Conservation (phyloP, 2,113 vertebrate genomes). For the Azemiops feae region DNA sequence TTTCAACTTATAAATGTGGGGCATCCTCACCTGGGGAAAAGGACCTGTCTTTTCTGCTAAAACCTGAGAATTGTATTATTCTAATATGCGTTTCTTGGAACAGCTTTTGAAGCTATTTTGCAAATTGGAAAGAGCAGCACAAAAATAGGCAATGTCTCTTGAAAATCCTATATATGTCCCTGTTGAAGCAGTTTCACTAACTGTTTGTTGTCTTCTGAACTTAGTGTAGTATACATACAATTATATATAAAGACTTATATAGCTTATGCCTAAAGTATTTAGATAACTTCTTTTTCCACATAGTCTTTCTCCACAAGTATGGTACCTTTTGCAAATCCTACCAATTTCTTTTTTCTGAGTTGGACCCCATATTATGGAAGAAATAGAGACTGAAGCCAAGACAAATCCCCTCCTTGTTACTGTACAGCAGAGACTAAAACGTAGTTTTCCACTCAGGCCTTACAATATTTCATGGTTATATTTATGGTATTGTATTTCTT, state of each 20-base stretch:
- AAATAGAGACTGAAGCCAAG: neutral
- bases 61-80: neutral
- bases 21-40: neutral
- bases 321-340: neutral
- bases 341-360: neutral
- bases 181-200: neutral
- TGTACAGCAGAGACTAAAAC: neutral
- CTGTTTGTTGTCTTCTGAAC: neutral
- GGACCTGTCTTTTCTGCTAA: neutral
- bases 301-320: neutral
- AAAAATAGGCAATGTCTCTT: neutral
- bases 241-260: neutral
- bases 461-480: neutral
- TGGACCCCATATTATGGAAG: neutral
- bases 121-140: neutral
- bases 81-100: neutral
- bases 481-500: neutral
- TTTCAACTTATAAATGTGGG: neutral
- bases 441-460: neutral
- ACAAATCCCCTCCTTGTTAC: neutral
- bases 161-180: neutral
- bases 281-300: neutral
- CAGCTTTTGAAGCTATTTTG: neutral
- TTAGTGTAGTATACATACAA: neutral
- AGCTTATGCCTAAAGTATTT: neutral